Conservation (phyloP, 2,888 invertebrate genomes). For the Sminthurinus aureus region DNA sequence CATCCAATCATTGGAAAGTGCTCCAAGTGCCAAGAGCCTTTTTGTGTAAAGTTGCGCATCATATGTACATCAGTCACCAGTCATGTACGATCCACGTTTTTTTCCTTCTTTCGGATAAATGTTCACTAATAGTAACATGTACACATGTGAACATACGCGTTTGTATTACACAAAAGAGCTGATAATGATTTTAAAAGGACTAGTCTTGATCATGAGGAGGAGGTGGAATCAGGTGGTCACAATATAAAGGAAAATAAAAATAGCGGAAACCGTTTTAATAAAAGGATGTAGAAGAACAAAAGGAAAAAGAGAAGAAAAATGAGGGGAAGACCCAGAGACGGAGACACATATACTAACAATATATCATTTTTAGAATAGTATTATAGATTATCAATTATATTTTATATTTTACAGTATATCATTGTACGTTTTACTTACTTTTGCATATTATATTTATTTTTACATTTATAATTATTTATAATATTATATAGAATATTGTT, state of each 20-base stretch:
- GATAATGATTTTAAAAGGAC: no score
- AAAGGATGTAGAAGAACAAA: background rate
- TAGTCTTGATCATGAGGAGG: background rate
- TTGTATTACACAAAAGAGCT: no score
- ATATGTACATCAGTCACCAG: no score
- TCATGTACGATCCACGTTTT: no score
- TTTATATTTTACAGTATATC: background rate
- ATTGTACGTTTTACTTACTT: background rate
- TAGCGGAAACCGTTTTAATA: background rate
- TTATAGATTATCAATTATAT: background rate
- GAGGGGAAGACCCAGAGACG: background rate
- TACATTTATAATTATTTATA: background rate
- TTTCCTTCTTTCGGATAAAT: no score
- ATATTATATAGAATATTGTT: background rate
- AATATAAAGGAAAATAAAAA: background rate
- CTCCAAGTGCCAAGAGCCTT: no score
- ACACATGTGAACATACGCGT: no score
- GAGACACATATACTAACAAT: background rate
- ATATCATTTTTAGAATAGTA: background rate
- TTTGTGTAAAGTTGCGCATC: no score
- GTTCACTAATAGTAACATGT: no score
- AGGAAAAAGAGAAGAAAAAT: background rate
- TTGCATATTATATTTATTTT: background rate
- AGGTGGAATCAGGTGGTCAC: background rate
- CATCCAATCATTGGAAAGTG: no score